Conservation (phyloP, 2,888 invertebrate species). For the Lingula anatina region DNA sequence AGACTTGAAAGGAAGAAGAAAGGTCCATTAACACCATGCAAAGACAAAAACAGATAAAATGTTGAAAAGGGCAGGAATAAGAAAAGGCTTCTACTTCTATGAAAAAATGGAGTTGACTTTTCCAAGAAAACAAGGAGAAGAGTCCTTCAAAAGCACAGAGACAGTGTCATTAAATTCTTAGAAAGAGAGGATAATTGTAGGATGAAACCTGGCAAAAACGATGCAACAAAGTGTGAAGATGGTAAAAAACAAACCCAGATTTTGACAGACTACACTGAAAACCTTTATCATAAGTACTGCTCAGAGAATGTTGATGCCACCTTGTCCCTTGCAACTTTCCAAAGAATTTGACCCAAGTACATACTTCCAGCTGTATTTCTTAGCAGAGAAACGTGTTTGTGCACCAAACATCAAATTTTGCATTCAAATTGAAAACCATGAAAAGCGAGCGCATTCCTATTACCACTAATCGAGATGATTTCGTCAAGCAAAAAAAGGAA, state of each 20-base stretch:
- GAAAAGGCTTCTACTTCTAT: no score
- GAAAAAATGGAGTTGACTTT: no score
- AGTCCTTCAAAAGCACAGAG: not conserved
- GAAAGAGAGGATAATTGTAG: not conserved
- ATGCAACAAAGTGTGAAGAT: not conserved
- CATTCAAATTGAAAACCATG: not conserved
- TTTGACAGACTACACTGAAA: not conserved
- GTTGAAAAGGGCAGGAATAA: not conserved
- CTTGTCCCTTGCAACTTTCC: not conserved
- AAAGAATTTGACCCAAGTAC: not conserved
- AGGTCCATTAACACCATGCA: no score
- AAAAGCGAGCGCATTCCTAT: not conserved
- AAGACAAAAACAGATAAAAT: not conserved
- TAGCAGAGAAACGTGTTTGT: not conserved
- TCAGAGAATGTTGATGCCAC: not conserved
- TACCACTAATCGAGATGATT: not conserved
- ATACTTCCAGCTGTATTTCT: not conserved
- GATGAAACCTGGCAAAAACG: not conserved
- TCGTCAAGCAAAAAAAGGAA: not conserved
- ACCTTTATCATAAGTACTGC: not conserved
- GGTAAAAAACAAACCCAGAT: not conserved
- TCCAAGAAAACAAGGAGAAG: not conserved
- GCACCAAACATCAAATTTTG: not conserved
- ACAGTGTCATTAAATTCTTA: not conserved
- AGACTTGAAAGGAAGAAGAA: not conserved